Base-by-base conservation (phyloP, 1,140 invertebrate species). In the Heterodera carotae region DNA sequence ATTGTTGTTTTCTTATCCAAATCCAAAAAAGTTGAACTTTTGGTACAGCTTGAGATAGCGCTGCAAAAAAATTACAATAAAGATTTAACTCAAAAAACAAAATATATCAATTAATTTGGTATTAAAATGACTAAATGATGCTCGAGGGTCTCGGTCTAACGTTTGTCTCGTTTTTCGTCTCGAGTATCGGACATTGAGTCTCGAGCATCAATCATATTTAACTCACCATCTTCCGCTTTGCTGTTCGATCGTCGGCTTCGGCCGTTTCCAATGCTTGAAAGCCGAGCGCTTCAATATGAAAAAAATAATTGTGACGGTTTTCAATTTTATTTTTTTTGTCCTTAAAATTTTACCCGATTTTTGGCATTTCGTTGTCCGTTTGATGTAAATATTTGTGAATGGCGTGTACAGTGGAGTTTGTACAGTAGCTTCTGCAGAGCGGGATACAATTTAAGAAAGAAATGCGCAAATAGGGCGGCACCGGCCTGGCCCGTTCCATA, bases 301-400 rank as follows among this genome's bases (percentile, higher is more conserved):
- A 36, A 33, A 10, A 31, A 15, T 69, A 48, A 48, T 70, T 48
- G 36, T 1, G 39, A 0, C 39, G 34, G 22, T 34, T 27, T 18
- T 69, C 18, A 31, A 36, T 27, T 10, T 25, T 22, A 29, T 2
- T 5, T 27, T 22, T 67, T 67, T 22, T 18, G 31, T 4, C 36
- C 6, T 18, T 2, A 67, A 22, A 33, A 22, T 67, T 15, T 69
- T 6, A 69, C 15, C 69, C 2, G 64, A 59, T 71, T 81, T 81
- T 69, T 53, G 62, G 66, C 81, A 82, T 66, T 80, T 69, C 25
- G 82, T 22, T 18, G 43, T 72, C 69, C 72, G 56, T 33, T 83
- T 83, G 5, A 82, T 64, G 70, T 82, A 82, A 36, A 82, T 69
- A 56, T 82, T 82, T 53, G 80, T 82, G 69, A 68, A 84, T 31